Base-by-base conservation (phyloP, 1,140 invertebrate genomes). In the Homarus americanus region DNA sequence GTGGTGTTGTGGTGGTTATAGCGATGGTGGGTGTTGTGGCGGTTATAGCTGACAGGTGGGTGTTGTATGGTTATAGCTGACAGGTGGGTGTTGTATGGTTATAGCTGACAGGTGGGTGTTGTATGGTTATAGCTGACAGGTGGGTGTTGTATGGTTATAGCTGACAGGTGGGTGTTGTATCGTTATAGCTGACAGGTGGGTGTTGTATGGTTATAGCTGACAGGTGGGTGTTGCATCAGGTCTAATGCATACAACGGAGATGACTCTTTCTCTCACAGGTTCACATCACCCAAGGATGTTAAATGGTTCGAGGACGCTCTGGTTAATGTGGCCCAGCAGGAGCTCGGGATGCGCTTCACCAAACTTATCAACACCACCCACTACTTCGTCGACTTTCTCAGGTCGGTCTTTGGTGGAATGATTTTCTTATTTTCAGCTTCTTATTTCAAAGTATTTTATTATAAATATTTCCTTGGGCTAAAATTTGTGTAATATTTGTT, bases 11-110 rank as follows among this genome's bases (percentile, higher is more conserved):
- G 36, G 7, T 24, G 20, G 5, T n/a, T 69, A 24, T 99, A 98
- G 98, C 98, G n/a, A 98, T 94, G 98, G 99, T 94, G 98, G 99
- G 94, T 98, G 96, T 92, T 97, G 96, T 12, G 95, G 98, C n/a
- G 93, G 98, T 99, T 15, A 98, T 99, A 94, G 97, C 97, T 63
- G 98, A 99, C 93, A 95, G 96, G 94, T 96, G 92, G 75, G 97
- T 20, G 28, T 5, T 36, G 1, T 9, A 44, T 4, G 28, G 24
- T 69, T 58, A 28, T 24, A 66, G 49, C 12, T 63, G 36, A 34
- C 36, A 69, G 49, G 12, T 83, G 20, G 38, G 12, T 66, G 4
- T 3, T 28, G 32, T n/a, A n/a, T n/a, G n/a, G n/a, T n/a, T n/a
- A n/a, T n/a, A n/a, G n/a, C n/a, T n/a, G n/a, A n/a, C n/a, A n/a